Base-by-base conservation (phyloP, 2,888 invertebrate genomes). In the Netelia fuscicornis region DNA sequence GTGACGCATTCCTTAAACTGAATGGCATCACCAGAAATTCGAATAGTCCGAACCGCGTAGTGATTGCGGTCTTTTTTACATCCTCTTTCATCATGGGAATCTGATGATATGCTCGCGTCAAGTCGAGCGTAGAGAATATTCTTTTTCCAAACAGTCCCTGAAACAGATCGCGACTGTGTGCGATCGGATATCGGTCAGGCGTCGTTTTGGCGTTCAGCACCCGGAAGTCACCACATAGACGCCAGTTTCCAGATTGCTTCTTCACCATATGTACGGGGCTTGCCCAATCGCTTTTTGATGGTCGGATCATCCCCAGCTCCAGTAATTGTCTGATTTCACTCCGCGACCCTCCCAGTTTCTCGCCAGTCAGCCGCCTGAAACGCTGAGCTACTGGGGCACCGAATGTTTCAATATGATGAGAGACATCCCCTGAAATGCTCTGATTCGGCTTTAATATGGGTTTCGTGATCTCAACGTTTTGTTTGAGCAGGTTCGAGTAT, bases 211-310 rank as follows among this genome's bases (percentile, higher is more conserved):
- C 79, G 76, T 92, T 92, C 0, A 91, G 75, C 13, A 30, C 8
- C 2, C 91, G 56, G 48, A 89, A 92, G 60, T 92, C 91, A 1
- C 90, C 90, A 76, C 90, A 91, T 0, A 86, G 81, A 23, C 88
- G 65, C 86, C 89, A 85, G 0, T 80, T 64, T 3, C 87, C 89
- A 52, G 81, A 62, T 37, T 86, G 85, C 71, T 91, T 93, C 30
- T 78, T 77, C 2, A 87, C 90, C 64, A 91, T 68, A 76, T 91
- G 92, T 0, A 94, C 84, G 2, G 93, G 94, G 60, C 90, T 92
- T 0, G 94, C 89, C 93, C 93, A 94, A 1, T 89, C 83, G 48
- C 93, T 92, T 2, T 90, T 91, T 0, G 93, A 94, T 0, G 92
- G 93, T 9, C 93, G 87, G 44, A 92, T 92, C 11, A 94, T 93